Base-by-base conservation (phyloP, 2,113 vertebrate species). In the Lepisosteus osseus region DNA sequence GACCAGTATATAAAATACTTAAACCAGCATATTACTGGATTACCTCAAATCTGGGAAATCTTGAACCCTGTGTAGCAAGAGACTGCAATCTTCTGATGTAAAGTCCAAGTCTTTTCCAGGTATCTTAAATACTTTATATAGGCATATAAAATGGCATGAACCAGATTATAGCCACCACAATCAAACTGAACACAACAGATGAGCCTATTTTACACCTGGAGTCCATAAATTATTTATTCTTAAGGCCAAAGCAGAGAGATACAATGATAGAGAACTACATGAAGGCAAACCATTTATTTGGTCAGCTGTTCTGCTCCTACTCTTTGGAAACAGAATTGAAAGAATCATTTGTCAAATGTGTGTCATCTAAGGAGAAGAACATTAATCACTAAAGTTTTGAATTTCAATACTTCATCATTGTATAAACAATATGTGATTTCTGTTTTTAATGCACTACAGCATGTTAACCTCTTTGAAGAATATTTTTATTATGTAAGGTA, bases 261-360 rank as follows among this genome's bases (percentile, higher is more conserved):
- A 62, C 69, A 42, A 43, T 71, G 17, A 6, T 79, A 76, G 56
- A 68, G 56, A 62, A 78, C 71, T 62, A 70, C 71, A 79, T 74
- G 42, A 73, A 65, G 77, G 78, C 69, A 55, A 65, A 43, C 51
- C 12, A 67, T 66, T 65, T 90, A 77, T 90, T 90, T 83, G 72
- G 74, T 84, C 86, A 87, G 85, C 86, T 90, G 86, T 59, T 78
- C 73, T 81, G 76, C 67, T 78, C 67, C 74, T 63, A 47, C 47
- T 6, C 47, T 51, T 51, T 29, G 17, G 59, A 17, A 14, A 17
- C n/a, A 51, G 29, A 45, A 56, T 29, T n/a, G 12, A 29, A 47
- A 74, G 73, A 76, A 70, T 56, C 67, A 7, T 72, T 61, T 66
- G 66, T 51, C 15, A 13, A 69, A 74, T 77, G 86, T 82, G 78